Conservation (phyloP, 2,797 vertebrate species). For the Centropyge bicolor region DNA sequence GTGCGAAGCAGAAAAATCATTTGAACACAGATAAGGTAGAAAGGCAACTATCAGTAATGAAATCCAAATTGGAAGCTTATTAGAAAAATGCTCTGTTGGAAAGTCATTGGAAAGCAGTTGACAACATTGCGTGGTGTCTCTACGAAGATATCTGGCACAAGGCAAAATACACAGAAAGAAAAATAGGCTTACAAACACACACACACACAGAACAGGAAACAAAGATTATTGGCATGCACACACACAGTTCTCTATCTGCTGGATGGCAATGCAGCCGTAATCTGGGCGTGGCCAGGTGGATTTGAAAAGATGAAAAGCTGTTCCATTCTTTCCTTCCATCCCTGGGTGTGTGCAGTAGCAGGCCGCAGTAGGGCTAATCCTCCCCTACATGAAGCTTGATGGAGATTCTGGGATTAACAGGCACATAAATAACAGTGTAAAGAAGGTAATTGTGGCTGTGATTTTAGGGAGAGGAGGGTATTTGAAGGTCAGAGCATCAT, state of each 20-base stretch:
- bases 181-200: constrained; percentile 28
- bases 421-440: constrained; percentile 25
- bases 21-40: constrained; percentile 45
- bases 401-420: constrained; percentile 63
- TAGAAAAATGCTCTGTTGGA: constrained; percentile 21
- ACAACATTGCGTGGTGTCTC: constrained; percentile 18
- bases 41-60: constrained; percentile 48
- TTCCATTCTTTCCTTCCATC: constrained; percentile 17
- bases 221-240: constrained; percentile 13
- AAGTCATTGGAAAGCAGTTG: constrained; percentile 41
- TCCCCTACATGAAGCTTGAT: constrained; percentile 37
- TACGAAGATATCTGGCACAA: constrained; percentile 27
- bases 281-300: constrained; percentile 55
- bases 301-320: constrained; percentile 56
- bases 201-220: not conserved
- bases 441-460: constrained; percentile 20
- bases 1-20: constrained; percentile 29
- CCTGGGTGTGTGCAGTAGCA: constrained; percentile 29
- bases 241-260: constrained; percentile 6
- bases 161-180: constrained; percentile 14
- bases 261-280: constrained; percentile 4
- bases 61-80: constrained; percentile 55
- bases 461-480: constrained; percentile 15
- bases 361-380: constrained; percentile 58
- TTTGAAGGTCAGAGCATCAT: constrained; percentile 48